phyloP scores from a whole-genome alignment of 2,113 vertebrate genomes.

The Tragelaphus buxtoni region DNA sequence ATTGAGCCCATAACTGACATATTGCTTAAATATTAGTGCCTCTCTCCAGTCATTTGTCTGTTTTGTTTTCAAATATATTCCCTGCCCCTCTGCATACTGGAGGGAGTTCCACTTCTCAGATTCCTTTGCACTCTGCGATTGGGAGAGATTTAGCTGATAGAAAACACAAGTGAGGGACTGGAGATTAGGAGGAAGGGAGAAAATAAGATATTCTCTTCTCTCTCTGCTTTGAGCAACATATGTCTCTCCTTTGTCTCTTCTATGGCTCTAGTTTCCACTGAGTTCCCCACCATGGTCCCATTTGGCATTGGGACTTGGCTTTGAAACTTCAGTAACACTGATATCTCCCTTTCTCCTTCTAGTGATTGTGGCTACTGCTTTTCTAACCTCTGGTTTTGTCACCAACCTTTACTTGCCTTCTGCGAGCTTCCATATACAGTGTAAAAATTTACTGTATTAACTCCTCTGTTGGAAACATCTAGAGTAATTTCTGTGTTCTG shows the following conservation, averaged over 20 bases:
- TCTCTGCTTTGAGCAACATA: neutral
- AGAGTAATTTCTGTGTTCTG: slow-evolving; percentile 7
- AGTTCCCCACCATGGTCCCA: neutral
- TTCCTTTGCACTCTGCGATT: neutral
- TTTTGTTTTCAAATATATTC: neutral
- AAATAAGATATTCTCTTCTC: neutral
- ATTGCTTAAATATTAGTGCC: neutral
- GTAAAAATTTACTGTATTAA: neutral
- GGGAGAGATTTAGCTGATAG: neutral
- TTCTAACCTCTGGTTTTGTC: neutral
- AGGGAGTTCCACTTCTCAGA: neutral
- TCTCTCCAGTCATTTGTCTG: neutral
- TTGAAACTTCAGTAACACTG: neutral
- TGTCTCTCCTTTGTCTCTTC: neutral
- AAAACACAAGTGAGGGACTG: neutral
- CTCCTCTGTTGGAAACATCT: neutral
- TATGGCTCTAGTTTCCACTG: neutral
- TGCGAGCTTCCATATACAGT: neutral
- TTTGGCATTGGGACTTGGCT: neutral
- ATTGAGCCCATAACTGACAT: neutral
- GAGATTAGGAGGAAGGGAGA: neutral
- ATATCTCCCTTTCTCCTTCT: neutral
- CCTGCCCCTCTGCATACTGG: neutral
- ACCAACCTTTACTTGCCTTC: neutral
- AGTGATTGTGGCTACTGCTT: neutral